Conservation (phyloP, 2,797 vertebrate genomes). For the Rhabdophis nuchalis region DNA sequence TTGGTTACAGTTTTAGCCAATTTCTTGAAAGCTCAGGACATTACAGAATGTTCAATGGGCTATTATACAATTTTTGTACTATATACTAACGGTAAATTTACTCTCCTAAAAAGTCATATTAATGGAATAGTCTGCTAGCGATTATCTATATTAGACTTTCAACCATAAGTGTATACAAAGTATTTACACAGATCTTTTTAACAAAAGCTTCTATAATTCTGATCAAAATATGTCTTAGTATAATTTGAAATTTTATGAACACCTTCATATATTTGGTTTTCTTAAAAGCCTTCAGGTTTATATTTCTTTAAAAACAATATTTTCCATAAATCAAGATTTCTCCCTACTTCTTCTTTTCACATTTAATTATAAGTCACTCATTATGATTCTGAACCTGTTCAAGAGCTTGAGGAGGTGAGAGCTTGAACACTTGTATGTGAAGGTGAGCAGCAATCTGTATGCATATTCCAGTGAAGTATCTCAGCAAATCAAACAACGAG, state of each 20-base stretch:
- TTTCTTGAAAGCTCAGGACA: background rate
- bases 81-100: background rate
- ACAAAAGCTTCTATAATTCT: background rate
- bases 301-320: conserved; percentile 47
- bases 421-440: conserved; percentile 90
- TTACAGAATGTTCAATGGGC: background rate
- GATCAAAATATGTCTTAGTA: conserved; percentile 10
- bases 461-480: conserved; percentile 89
- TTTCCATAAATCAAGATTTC: conserved; percentile 58
- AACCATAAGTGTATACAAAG: conserved; percentile 31
- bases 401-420: conserved; percentile 77
- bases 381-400: conserved; percentile 81
- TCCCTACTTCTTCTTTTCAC: conserved; percentile 77
- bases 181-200: background rate
- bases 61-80: background rate
- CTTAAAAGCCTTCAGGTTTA: conserved; percentile 47
- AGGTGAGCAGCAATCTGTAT: conserved; percentile 93
- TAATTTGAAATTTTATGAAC: conserved; percentile 37
- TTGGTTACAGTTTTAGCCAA: background rate
- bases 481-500: conserved; percentile 85
- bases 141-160: conserved; percentile 28
- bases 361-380: conserved; percentile 88
- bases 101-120: background rate
- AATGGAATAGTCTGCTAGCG: background rate
- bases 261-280: conserved; percentile 29